A percentile compares a stretch with the other conserved stretches of the same genome.
phyloP scores from a whole-genome alignment of 2,888 invertebrate genomes.

The Fabriciana adippe region DNA sequence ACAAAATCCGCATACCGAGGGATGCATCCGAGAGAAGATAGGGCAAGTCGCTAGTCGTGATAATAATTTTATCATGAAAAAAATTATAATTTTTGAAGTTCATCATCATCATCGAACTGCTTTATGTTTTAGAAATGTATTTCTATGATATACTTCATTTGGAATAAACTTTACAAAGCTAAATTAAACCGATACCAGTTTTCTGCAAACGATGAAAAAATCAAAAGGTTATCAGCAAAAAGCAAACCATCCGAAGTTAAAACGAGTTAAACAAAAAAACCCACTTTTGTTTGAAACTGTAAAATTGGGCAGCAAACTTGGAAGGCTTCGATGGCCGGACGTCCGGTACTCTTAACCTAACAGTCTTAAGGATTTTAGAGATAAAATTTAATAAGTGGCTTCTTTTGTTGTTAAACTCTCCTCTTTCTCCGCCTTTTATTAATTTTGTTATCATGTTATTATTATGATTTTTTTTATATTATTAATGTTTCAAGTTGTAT shows the following conservation, averaged over 20 bases:
- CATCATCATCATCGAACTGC: too few relatives aligned
- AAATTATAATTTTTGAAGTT: too few relatives aligned
- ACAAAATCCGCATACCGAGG: too few relatives aligned
- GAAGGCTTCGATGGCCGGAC: conserved; percentile 56
- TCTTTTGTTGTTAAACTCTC: neutral
- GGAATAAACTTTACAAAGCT: neutral
- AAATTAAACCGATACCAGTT: neutral
- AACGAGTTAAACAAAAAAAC: conserved; percentile 47
- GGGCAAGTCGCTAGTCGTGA: too few relatives aligned
- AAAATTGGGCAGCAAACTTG: conserved; percentile 63
- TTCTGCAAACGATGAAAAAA: neutral
- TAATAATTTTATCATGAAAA: too few relatives aligned
- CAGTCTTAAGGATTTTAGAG: conserved; percentile 18
- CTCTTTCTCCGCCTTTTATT: neutral
- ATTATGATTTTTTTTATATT: neutral
- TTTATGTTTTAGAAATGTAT: too few relatives aligned
- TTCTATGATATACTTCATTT: neutral
- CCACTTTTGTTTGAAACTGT: conserved; percentile 50
- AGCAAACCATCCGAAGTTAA: conserved; percentile 32
- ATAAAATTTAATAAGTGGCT: conserved; percentile 12
- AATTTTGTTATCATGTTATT: neutral
- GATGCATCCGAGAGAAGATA: too few relatives aligned
- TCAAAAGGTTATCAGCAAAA: conserved; percentile 18
- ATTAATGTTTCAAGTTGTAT: too few relatives aligned
- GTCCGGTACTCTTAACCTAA: conserved; percentile 48